Base-by-base conservation (phyloP, 2,888 invertebrate genomes). In the Oscheius sp. region DNA sequence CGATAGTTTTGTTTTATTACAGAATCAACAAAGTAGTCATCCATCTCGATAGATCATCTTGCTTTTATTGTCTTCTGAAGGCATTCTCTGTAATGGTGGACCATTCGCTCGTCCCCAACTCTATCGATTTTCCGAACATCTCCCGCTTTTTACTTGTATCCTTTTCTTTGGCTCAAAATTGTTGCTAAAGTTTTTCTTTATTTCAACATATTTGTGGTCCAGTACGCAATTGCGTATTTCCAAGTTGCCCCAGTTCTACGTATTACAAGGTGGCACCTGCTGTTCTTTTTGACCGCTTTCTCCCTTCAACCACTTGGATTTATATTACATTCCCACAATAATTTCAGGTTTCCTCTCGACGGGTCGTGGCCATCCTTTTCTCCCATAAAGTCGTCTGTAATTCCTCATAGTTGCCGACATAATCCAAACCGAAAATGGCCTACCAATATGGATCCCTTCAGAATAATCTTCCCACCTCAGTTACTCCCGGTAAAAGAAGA, bases 401-500 rank as follows among this genome's bases (percentile, higher is more conserved):
- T 49, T 13, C 13, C 13, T n/a, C 21, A 7, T 55, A 13, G 58
- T 2, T 13, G n/a, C 29, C n/a, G 27, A 18, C 3, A 18, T 21
- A 29, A 7, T 58, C n/a, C n/a, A 25, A n/a, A 25, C 35, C 35
- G 3, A 27, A 6, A 58, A 58, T 58, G 58, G 25, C 58, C 27
- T 58, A 58, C 27, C 56, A 58, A 25, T 29, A 29, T 12, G 61
- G 43, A 43, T 61, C 61, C 5, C 43, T 61, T 21, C 61, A 61
- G 21, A 61, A 23, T 43, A 12, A 16, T 13, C 45, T 61, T 41
- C 61, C 61, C 13, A 16, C 61, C 3, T 41, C 35, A 3, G 61
- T 61, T 3, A 18, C 41, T 1, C 13, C 55, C 16, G 55, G 55
- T 55, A 23, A 25, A 25, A 21, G 5, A 23, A 55, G 49, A n/a